These are phyloP conservation scores for Mohoua ochrocephala DNA, from an alignment of 2,113 vertebrate genomes.

Conservation along the genomic window DNA sequence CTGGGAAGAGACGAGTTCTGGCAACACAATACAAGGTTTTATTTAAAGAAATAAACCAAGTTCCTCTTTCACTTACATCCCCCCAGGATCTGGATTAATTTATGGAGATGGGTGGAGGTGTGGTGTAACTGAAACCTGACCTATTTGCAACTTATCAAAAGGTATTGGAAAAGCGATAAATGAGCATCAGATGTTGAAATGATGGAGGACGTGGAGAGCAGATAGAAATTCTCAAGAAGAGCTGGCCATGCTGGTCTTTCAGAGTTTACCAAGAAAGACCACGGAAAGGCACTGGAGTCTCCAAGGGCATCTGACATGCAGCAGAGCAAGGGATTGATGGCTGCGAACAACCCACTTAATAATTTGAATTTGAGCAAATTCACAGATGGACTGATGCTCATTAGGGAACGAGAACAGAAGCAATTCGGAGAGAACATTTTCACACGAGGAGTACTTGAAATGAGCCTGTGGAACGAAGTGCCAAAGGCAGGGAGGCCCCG, in stretches of 20 bases:
- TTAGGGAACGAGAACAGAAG: slow-evolving; percentile 13
- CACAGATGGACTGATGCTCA: slow-evolving; percentile 47
- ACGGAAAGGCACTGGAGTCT: not conserved
- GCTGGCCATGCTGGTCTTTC: not conserved
- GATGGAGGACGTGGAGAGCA: not conserved
- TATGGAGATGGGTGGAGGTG: not conserved
- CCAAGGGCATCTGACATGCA: not conserved
- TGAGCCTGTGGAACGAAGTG: not conserved
- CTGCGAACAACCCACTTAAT: not conserved
- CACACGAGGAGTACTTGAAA: not conserved
- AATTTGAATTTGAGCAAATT: not conserved
- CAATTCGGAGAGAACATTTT: not conserved
- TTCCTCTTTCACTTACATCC: not conserved
- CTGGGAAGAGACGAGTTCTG: not conserved
- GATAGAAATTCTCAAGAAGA: not conserved
- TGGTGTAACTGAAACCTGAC: not conserved
- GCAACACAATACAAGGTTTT: not conserved
- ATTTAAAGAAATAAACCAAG: not conserved
- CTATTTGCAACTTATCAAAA: not conserved
- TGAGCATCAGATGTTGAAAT: not conserved
- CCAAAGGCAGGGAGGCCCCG: slow-evolving; percentile 4
- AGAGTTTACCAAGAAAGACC: not conserved
- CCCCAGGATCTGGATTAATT: not conserved
- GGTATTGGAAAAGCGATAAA: not conserved
- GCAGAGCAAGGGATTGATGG: not conserved